Percentiles rank a stretch among this genome's conserved stretches.
These are phyloP conservation scores for Rissa tridactyla DNA, from an alignment of 2,113 vertebrate species.

Conservation along the genomic window DNA sequence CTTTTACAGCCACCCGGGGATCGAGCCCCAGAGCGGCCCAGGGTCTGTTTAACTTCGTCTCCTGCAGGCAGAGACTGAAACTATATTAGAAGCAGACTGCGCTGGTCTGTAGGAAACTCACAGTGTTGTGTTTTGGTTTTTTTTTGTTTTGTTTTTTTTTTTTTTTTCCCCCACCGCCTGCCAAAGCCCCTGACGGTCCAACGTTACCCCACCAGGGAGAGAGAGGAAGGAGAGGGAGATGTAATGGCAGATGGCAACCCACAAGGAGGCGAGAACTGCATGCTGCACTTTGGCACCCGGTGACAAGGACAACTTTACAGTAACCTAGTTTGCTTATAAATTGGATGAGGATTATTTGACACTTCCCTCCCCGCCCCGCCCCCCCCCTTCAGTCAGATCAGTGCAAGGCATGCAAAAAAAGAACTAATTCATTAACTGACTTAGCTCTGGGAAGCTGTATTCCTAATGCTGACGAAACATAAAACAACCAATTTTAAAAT, in stretches of 20 bases:
- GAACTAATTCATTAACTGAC: background rate
- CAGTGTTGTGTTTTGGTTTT: background rate
- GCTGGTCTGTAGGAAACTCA: background rate
- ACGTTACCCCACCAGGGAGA: constrained; percentile 23
- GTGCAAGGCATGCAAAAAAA: background rate
- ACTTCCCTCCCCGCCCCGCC: rapidly evolving
- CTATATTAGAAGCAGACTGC: background rate
- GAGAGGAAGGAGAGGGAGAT: constrained; percentile 22
- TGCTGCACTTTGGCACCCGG: constrained; percentile 34
- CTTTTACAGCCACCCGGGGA: background rate
- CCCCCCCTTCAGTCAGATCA: background rate
- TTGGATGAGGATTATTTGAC: background rate
- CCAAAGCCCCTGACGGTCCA: background rate
- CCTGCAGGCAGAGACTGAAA: background rate
- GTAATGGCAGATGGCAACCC: constrained; percentile 54
- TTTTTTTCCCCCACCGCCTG: background rate
- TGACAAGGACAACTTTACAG: constrained; percentile 39
- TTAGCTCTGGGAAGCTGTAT: background rate
- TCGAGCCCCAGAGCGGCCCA: background rate
- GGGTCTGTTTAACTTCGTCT: background rate
- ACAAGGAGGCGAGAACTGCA: constrained; percentile 37
- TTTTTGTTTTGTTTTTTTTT: background rate
- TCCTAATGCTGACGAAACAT: background rate
- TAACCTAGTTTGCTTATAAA: constrained; percentile 56
- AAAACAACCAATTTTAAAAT: background rate